Evolutionary conservation across 2,113 vertebrate species (phyloP).

Genomic region (Xenopus laevis): DNA sequence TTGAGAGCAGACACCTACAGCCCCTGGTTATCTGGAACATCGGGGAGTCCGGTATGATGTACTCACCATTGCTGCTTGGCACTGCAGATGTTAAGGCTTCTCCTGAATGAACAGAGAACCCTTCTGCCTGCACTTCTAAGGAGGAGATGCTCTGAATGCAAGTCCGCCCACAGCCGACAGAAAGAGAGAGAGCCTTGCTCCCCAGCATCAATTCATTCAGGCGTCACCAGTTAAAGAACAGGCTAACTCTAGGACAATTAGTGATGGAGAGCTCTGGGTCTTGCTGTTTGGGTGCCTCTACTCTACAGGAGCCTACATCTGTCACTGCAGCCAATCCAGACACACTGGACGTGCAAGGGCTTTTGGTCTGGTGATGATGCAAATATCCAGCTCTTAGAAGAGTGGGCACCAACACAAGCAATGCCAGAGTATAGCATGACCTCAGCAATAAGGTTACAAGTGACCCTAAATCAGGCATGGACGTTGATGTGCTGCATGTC

Average conservation of each 20-base stretch:
- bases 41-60: slow-evolving; percentile 21
- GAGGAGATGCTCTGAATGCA: slow-evolving; percentile 39
- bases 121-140: slow-evolving; percentile 52
- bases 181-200: slow-evolving; percentile 25
- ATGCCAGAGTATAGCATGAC: neutral
- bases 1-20: too few species aligned
- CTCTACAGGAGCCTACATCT: neutral
- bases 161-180: slow-evolving; percentile 50
- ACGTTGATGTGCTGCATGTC: too few species aligned
- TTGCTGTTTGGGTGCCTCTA: neutral
- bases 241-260: slow-evolving; percentile 15
- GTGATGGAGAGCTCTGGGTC: neutral
- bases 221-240: slow-evolving; percentile 59
- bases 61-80: slow-evolving; percentile 54
- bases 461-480: too few species aligned
- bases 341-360: neutral
- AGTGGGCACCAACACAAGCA: neutral
- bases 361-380: neutral
- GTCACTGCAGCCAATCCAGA: neutral
- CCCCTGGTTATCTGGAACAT: too few species aligned
- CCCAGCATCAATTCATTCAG: slow-evolving; percentile 60
- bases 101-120: slow-evolving; percentile 53
- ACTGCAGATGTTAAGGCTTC: slow-evolving; percentile 59
- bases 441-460: neutral
- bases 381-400: neutral